Evolutionary conservation across 1,140 invertebrate species (phyloP), one percentile per base, ranked within the genome.

Genomic region (Ceratosolen fusciceps): DNA sequence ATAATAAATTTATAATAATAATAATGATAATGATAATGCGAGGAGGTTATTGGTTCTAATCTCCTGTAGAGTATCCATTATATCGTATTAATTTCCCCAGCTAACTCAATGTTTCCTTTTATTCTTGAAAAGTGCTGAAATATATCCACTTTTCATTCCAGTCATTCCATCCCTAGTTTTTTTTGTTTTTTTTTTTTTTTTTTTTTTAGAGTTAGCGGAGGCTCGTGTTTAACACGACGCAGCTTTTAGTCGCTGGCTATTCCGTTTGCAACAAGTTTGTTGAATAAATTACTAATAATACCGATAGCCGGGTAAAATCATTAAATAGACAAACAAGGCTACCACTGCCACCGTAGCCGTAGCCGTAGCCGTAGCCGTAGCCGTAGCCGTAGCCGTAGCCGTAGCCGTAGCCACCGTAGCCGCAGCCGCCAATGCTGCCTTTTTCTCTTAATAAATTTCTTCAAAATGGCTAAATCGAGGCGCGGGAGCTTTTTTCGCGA

Each of bases 401-500:
- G n/a, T n/a, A n/a, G n/a, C n/a, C n/a, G n/a, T n/a, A n/a, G n/a
- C n/a, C n/a, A n/a, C n/a, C n/a, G n/a, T n/a, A n/a, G n/a, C n/a
- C n/a, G n/a, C n/a, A n/a, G n/a, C n/a, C n/a, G n/a, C n/a, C n/a
- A n/a, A n/a, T n/a, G n/a, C n/a, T n/a, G 24, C 39, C 43, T 16
- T 39, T 26, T 62, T 65, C 73, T 67, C 67, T 67, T 75, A 67
- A 76, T 67, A 67, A 76, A 76, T 76, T 62, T 29, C 37, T 34
- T 65, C 39, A 12, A 65, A 65, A 67, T 37, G 7, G 29, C 29
- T 24, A 34, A 76, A 67, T 76, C 16, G 9, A 37, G 4, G 24
- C 21, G n/a, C 26, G 26, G 5, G 31, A 68, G 24, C 7, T 52
- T 71, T 52, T 71, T 71, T 43, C 47, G 8, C 14, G 39, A 1